Conservation (phyloP, 2,113 vertebrate genomes). For the Osmerus mordax region DNA sequence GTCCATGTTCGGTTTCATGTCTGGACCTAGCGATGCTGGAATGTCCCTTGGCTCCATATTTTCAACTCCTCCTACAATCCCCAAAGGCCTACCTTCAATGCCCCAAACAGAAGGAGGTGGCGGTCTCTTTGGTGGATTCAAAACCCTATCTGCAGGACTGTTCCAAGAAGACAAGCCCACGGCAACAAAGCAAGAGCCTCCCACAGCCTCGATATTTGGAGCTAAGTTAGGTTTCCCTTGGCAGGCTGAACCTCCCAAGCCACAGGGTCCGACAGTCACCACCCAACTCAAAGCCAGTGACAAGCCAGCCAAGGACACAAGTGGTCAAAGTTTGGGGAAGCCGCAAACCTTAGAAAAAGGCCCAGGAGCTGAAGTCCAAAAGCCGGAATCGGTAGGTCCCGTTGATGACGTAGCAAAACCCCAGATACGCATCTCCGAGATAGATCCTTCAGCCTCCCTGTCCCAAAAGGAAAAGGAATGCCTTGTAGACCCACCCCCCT, state of each 20-base stretch:
- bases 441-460: conserved; percentile 63
- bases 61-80: conserved; percentile 68
- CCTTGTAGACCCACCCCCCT: conserved; percentile 60
- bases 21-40: conserved; percentile 68
- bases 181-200: conserved; percentile 56
- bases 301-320: conserved; percentile 29
- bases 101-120: conserved; percentile 62
- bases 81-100: conserved; percentile 51
- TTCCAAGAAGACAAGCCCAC: conserved; percentile 81
- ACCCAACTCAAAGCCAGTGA: conserved; percentile 65
- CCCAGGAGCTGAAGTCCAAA: conserved; percentile 47
- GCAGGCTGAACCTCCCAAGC: conserved; percentile 66
- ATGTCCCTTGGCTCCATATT: conserved; percentile 84
- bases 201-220: conserved; percentile 73
- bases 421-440: conserved; percentile 60
- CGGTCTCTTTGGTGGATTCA: conserved; percentile 81
- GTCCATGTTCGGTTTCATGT: conserved; percentile 73
- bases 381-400: conserved; percentile 56
- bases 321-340: conserved; percentile 19
- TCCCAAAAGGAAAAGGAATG: conserved; percentile 59
- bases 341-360: conserved; percentile 40
- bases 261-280: conserved; percentile 54
- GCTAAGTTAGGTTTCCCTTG: conserved; percentile 80
- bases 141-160: conserved; percentile 79
- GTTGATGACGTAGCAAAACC: conserved; percentile 47